Percentiles rank a stretch among this genome's conserved stretches.
Evolutionary conservation across 1,140 invertebrate genomes (phyloP).

Genomic region (Drosophila arizonae): DNA sequence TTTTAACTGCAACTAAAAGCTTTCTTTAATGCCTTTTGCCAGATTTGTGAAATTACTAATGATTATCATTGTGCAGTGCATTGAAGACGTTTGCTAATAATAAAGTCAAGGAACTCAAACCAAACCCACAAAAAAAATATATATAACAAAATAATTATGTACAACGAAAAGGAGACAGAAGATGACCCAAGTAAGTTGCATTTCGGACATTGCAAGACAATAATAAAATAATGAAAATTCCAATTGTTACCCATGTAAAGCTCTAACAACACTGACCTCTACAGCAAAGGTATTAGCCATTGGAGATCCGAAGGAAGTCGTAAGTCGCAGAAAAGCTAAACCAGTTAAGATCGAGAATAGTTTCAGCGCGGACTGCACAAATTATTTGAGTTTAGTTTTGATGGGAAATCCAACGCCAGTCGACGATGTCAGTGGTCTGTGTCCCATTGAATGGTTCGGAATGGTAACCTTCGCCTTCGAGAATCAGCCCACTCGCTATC

Average conservation of each 20-base stretch:
- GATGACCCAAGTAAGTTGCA: not conserved
- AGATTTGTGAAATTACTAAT: not conserved
- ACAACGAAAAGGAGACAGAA: not conserved
- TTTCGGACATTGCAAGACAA: not conserved
- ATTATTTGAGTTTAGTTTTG: not conserved
- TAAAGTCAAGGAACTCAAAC: too few species aligned
- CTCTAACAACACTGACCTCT: not conserved
- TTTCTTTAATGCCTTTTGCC: not conserved
- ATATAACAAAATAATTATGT: not conserved
- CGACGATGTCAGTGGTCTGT: not conserved
- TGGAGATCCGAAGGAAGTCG: not conserved
- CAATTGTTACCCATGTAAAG: not conserved
- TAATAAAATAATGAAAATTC: not conserved
- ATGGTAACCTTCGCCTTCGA: not conserved
- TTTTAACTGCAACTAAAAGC: not conserved
- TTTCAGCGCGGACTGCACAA: not conserved
- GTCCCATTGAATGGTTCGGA: not conserved
- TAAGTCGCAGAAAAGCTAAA: not conserved
- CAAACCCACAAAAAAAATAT: too few species aligned
- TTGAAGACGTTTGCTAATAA: too few species aligned
- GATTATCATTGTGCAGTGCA: not conserved
- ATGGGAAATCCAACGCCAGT: not conserved
- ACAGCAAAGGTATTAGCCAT: not conserved
- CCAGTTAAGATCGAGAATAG: not conserved
- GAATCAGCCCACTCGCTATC: not conserved